Evolutionary conservation across 1,140 invertebrate species (phyloP), one percentile per base, ranked within the genome.

Genomic region (Calosoma granatense): DNA sequence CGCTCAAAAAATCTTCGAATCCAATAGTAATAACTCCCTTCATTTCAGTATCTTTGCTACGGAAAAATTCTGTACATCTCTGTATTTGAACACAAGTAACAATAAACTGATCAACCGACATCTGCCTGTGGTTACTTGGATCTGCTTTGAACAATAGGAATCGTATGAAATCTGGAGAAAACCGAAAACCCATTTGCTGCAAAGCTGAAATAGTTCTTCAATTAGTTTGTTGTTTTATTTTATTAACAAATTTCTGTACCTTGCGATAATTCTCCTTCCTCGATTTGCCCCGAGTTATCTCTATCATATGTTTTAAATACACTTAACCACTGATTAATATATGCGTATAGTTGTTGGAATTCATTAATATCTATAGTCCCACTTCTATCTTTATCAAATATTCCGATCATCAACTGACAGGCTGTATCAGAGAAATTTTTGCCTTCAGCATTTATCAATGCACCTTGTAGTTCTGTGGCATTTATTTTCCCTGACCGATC

Each of bases 361-460:
- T 94, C 90, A 63, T 81, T 76, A 0, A 93, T 55, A 70, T 92
- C 88, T 63, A 96, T 93, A n/a, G 84, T 85, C n/a, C 90, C 91
- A 60, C 78, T 84, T 62, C 84, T 81, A 67, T 92, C 87, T 63
- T 81, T 81, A 70, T 94, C 91, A 79, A 94, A 95, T 88, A 95
- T 90, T 57, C 88, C 84, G 65, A 94, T 92, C 89, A 95, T 93
- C n/a, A 94, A 73, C 60, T 82, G 82, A 70, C 90, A 94, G 23
- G 89, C 87, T 60, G 82, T 84, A 57, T 89, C 83, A 41, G 89
- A 92, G 69, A 94, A 94, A 58, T 84, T 82, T 57, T 87, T 80
- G 20, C 90, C 91, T 74, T 92, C 88, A 22, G 86, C 89, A 76
- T 92, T 94, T 4, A 91, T 83, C 2, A 95, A 74, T 2, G 90